Evolutionary conservation across 2,797 vertebrate genomes (phyloP).

Genomic region (Hyperoplus immaculatus): DNA sequence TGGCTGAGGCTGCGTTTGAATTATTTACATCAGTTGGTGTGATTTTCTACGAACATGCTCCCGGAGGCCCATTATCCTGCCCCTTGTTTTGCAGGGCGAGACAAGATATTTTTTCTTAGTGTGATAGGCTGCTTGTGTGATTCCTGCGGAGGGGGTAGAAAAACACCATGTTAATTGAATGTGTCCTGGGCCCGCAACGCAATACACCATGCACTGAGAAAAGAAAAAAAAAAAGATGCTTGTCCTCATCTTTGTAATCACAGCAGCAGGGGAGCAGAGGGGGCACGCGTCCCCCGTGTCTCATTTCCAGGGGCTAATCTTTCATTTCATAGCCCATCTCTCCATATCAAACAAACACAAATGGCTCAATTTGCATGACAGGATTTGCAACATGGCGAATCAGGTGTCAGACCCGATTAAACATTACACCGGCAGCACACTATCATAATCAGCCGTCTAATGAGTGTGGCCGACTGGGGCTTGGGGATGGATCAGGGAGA

Average conservation of each 20-base stretch:
- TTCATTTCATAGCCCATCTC: constrained; percentile 99
- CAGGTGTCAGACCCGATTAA: constrained; percentile 99
- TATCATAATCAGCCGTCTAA: constrained; percentile 99
- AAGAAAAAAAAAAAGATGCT: constrained; percentile 89
- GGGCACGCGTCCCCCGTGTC: constrained; percentile 92
- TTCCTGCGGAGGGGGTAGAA: constrained; percentile 63
- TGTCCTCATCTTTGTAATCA: constrained; percentile 97
- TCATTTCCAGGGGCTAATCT: constrained; percentile 97
- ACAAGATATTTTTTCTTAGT: constrained; percentile 69
- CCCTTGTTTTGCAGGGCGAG: constrained; percentile 49
- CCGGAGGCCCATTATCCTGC: constrained; percentile 68
- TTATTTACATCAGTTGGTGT: constrained; percentile 73
- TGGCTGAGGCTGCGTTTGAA: constrained; percentile 63
- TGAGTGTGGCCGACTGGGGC: constrained; percentile 92
- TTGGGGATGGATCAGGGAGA: constrained; percentile 75
- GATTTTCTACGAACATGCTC: constrained; percentile 71
- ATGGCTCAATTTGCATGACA: constrained; percentile 99
- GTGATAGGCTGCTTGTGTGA: constrained; percentile 60
- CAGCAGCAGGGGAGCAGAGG: constrained; percentile 90
- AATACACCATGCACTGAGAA: too few relatives aligned
- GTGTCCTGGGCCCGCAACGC: constrained; percentile 83
- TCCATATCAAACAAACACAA: constrained; percentile 99
- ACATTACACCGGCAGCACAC: constrained; percentile 97
- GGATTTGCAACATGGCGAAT: constrained; percentile 99
- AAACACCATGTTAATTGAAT: constrained; percentile 90